phyloP scores from a whole-genome alignment of 2,797 vertebrate genomes.

The Poeciliopsis infans region DNA sequence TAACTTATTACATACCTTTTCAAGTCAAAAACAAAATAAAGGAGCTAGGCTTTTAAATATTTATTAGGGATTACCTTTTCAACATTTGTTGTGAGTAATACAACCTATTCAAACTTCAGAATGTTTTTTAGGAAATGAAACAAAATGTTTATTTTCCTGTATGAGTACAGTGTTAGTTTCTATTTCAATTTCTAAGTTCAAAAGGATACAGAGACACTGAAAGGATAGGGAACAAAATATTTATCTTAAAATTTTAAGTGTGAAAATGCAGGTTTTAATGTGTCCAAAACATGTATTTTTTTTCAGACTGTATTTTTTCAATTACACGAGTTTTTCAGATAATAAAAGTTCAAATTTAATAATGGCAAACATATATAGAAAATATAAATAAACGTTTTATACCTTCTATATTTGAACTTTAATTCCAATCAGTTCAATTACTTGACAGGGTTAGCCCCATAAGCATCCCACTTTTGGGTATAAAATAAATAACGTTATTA shows the following conservation, averaged over 20 bases:
- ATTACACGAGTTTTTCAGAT: not conserved
- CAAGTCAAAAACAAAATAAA: too few species aligned
- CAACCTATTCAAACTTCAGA: not conserved
- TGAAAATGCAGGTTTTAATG: not conserved
- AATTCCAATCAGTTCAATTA: not conserved
- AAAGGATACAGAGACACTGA: not conserved
- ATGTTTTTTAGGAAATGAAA: not conserved
- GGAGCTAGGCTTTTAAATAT: not conserved
- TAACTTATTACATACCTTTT: too few species aligned
- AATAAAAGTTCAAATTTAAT: not conserved
- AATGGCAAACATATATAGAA: not conserved
- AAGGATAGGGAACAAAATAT: not conserved
- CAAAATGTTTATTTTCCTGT: not conserved
- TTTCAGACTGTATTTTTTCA: not conserved
- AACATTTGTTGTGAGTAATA: not conserved
- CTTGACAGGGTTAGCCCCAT: not conserved
- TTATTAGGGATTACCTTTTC: not conserved
- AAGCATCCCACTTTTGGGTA: not conserved
- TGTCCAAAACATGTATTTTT: not conserved
- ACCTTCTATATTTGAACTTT: not conserved
- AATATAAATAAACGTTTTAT: not conserved
- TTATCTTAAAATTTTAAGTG: not conserved
- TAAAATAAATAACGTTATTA: not conserved
- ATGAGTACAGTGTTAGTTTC: not conserved
- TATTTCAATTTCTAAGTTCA: not conserved